Percentiles rank a stretch among this genome's conserved stretches.
These are phyloP conservation scores for Tinamus major DNA, from an alignment of 2,797 vertebrate genomes.

Conservation along the genomic window DNA sequence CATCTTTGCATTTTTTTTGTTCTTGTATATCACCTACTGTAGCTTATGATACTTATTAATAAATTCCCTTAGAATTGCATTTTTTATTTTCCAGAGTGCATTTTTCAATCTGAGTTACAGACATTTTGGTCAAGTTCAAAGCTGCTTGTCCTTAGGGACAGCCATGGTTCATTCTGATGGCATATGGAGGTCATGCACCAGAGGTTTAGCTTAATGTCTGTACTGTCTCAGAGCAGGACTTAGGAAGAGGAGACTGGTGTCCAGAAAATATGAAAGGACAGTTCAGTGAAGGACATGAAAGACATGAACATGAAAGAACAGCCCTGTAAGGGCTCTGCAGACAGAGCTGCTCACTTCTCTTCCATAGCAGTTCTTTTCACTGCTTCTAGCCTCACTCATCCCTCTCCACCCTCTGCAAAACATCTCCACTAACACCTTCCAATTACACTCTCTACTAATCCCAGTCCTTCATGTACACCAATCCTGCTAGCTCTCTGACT, in stretches of 20 bases:
- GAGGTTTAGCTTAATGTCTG: neutral
- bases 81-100: neutral
- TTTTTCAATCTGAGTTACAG: neutral
- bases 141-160: neutral
- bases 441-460: neutral
- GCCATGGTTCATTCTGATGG: neutral
- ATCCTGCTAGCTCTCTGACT: neutral
- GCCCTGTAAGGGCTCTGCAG: neutral
- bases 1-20: neutral
- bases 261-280: neutral
- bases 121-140: neutral
- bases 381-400: neutral
- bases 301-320: neutral
- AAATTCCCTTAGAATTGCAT: neutral
- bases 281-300: neutral
- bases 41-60: neutral
- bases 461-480: neutral
- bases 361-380: accelerated
- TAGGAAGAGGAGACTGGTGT: neutral
- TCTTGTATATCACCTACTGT: neutral
- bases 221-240: neutral
- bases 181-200: neutral
- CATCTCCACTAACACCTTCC: accelerated
- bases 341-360: neutral
- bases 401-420: accelerated